Base-by-base conservation (phyloP, 2,888 invertebrate genomes). In the Schizotus pectinicornis region DNA sequence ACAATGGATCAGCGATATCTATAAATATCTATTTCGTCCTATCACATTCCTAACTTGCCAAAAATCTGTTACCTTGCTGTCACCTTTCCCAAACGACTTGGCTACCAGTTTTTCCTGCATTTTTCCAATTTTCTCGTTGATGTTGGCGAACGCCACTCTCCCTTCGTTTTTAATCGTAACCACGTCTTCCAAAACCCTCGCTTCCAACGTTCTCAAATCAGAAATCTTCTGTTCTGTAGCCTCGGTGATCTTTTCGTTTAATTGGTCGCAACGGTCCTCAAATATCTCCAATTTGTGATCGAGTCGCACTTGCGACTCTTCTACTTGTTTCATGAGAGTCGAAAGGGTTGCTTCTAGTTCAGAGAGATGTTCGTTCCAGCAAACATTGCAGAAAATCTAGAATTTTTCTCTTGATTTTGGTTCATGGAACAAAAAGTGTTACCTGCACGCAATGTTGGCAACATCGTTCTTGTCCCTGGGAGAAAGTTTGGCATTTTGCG, bases 391-490 rank as follows among this genome's bases (percentile, higher is more conserved):
- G 70, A 86, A 86, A 63, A 81, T 81, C 87, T 87, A 72, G 54
- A 75, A 77, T 45, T 22, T 36, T 1, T 37, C 1, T 64, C 56
- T 37, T 41, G 43, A 45, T 33, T 33, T 31, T 8, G 34, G 7
- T n/a, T 50, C 14, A 9, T 11, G 35, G 13, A 50, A 35, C 5
- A 22, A 5, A 22, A 22, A 22, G 3, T 22, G 5, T 74, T 74
- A 87, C 87, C 83, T 85, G 79, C 76, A 83, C 83, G 74, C 88
- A 88, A 74, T 88, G 87, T 63, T 81, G 79, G 67, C 87, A 88
- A 42, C 65, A 70, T 55, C 76, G 73, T 38, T 75, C 71, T 39
- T 73, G 67, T 41, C 65, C 59, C 14, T 69, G 64, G 22, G 73
- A 74, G 7, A 73, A 64, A 3, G 74, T 78, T 59, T 77, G 73